Percentiles rank a stretch among this genome's conserved stretches.
Evolutionary conservation across 2,113 vertebrate genomes (phyloP).

Genomic region (Myrmecobius fasciatus): DNA sequence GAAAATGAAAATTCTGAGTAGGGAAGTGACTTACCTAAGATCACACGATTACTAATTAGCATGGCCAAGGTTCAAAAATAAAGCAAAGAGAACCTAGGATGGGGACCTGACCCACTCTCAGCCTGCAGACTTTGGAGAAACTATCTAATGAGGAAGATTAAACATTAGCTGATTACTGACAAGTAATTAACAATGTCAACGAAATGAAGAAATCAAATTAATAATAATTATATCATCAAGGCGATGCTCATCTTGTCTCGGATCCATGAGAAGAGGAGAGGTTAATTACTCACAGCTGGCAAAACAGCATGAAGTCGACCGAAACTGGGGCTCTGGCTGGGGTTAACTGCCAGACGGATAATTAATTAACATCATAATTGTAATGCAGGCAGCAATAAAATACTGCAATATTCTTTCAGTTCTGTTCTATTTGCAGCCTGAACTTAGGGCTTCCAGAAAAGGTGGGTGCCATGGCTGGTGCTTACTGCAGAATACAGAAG

Average conservation of each 20-base stretch:
- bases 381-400: conserved; percentile 84
- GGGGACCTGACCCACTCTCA: conserved; percentile 75
- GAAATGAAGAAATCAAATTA: conserved; percentile 89
- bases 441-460: conserved; percentile 56
- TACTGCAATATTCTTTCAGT: conserved; percentile 86
- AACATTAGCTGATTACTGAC: conserved; percentile 92
- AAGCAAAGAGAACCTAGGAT: conserved; percentile 67
- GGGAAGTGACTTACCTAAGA: neutral
- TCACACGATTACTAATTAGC: neutral
- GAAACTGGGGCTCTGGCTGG: conserved; percentile 83
- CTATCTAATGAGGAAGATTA: conserved; percentile 87
- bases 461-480: neutral
- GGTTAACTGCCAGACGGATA: conserved; percentile 86
- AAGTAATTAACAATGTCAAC: conserved; percentile 93
- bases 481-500: neutral
- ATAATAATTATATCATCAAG: conserved; percentile 93
- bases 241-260: conserved; percentile 86
- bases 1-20: neutral
- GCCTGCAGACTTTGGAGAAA: conserved; percentile 79
- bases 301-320: conserved; percentile 85
- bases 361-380: conserved; percentile 90
- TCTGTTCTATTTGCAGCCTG: conserved; percentile 76
- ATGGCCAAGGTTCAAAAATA: conserved; percentile 3
- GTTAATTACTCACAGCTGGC: conserved; percentile 90
- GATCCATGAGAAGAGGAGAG: conserved; percentile 88